A percentile compares a stretch with the other conserved stretches of the same genome.
Evolutionary conservation across 2,888 invertebrate species (phyloP).

Genomic region (Nasonovia ribisnigri): DNA sequence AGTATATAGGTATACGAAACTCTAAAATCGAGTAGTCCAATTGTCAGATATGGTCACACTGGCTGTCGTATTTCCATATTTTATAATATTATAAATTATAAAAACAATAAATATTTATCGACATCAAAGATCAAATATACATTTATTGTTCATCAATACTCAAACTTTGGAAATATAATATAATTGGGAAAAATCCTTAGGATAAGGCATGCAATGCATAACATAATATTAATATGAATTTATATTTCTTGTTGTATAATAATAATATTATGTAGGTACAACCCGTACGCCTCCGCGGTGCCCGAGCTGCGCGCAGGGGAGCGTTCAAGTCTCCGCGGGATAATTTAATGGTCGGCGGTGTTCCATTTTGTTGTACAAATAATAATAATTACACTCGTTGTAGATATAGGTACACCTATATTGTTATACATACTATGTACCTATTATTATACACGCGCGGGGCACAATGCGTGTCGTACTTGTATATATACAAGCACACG

Average conservation of each 20-base stretch:
- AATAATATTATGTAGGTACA: background rate
- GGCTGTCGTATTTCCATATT: background rate
- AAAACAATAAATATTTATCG: background rate
- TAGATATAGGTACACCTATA: background rate
- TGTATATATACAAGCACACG: background rate
- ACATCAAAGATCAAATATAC: background rate
- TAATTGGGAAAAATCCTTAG: background rate
- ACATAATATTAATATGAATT: background rate
- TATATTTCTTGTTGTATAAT: background rate
- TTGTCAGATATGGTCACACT: background rate
- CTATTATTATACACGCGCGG: background rate
- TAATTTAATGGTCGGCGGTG: constrained; percentile 37
- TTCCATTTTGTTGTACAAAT: constrained; percentile 57
- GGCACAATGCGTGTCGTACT: constrained; percentile 38
- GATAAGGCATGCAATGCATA: too few species aligned
- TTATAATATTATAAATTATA: background rate
- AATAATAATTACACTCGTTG: constrained; percentile 20
- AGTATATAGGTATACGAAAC: background rate
- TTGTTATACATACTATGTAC: background rate
- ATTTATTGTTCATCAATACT: background rate
- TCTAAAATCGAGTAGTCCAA: background rate
- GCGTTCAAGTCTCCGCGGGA: constrained; percentile 61
- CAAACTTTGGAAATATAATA: background rate
- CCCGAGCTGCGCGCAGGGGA: background rate
- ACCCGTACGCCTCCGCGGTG: background rate